Evolutionary conservation across 2,797 vertebrate species (phyloP).

Genomic region (Taenioides sp.): DNA sequence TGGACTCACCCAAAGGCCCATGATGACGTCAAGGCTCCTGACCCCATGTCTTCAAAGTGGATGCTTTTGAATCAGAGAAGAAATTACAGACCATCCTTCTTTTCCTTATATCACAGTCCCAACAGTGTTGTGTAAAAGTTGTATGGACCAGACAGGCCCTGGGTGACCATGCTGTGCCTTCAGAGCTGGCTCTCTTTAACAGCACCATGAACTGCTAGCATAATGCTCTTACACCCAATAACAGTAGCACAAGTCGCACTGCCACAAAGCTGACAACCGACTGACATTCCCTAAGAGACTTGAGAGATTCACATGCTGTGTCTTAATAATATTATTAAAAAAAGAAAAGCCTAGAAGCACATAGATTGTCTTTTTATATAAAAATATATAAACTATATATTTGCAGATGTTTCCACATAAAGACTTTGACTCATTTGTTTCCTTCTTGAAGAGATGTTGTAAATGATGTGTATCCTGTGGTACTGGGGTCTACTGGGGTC

Average conservation of each 20-base stretch:
- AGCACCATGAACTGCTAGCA: slow-evolving; percentile 38
- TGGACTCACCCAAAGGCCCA: slow-evolving; percentile 59
- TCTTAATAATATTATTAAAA: slow-evolving; percentile 69
- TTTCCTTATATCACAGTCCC: slow-evolving; percentile 25
- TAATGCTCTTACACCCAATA: slow-evolving; percentile 22
- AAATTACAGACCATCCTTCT: slow-evolving; percentile 18
- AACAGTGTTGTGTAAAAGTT: slow-evolving; percentile 34
- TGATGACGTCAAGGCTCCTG: slow-evolving; percentile 56
- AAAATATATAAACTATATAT: slow-evolving; percentile 68
- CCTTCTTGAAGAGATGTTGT: slow-evolving; percentile 41
- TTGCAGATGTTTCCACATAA: slow-evolving; percentile 80
- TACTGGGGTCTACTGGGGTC: slow-evolving; percentile 49
- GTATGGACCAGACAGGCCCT: slow-evolving; percentile 45
- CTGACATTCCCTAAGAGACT: slow-evolving; percentile 67
- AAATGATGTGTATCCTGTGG: slow-evolving; percentile 25
- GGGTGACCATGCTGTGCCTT: slow-evolving; percentile 60
- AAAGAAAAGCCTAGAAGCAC: slow-evolving; percentile 75
- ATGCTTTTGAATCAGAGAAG: slow-evolving; percentile 25
- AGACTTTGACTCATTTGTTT: slow-evolving; percentile 55
- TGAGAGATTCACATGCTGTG: slow-evolving; percentile 71
- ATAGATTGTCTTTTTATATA: slow-evolving; percentile 76
- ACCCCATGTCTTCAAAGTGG: slow-evolving; percentile 54
- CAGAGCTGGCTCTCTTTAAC: slow-evolving; percentile 54
- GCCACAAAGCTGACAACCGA: slow-evolving; percentile 44
- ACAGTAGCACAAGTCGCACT: slow-evolving; percentile 38